Evolutionary conservation across 2,113 vertebrate species (phyloP), one percentile per base, ranked within the genome.

Genomic region (Aegithalos caudatus): DNA sequence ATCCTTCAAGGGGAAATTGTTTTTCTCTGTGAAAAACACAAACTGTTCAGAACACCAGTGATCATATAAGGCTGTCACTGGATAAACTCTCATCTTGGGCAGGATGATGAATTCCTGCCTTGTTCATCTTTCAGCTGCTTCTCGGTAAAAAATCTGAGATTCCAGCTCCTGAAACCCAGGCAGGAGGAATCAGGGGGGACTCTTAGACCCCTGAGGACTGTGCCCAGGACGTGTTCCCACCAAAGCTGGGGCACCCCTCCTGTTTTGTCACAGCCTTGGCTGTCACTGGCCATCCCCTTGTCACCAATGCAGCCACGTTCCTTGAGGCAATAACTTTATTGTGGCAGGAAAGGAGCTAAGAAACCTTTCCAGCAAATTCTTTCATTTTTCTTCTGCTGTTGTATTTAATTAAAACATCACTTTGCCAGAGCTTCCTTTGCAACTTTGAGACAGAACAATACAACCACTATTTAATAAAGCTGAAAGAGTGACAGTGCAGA

Each of bases 71-170:
- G n/a, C 64, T 90, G 77, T 67, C 86, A 51, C n/a, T 69, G 81
- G 64, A 76, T 62, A 48, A 93, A 86, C 13, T 64, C 67, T 70
- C 73, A 81, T 87, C 70, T 95, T 83, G 22, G 80, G 62, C 48
- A 67, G 51, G 65, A 78, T 71, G 73, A 94, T 73, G 57, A 92
- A 95, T 82, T 92, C 80, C 67, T 61, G n/a, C 45, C 47, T 82
- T 50, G 47, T 47, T 74, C 64, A 51, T 71, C 65, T 82, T 86
- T 71, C n/a, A 27, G 62, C 62, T 54, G 42, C 57, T 74, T 56
- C 67, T 73, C 1, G 0, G 82, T 54, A 91, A 94, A 81, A 64
- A 86, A 69, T 10, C 62, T 44, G 67, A 76, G 54, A 71, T 47
- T 38, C 37, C 71, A 62, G 51, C 44, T 58, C 51, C 45, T 20